A percentile compares a stretch with the other conserved stretches of the same genome.
These are phyloP conservation scores for Kryptopterus vitreolus DNA, from an alignment of 2,797 vertebrate species.

Conservation along the genomic window DNA sequence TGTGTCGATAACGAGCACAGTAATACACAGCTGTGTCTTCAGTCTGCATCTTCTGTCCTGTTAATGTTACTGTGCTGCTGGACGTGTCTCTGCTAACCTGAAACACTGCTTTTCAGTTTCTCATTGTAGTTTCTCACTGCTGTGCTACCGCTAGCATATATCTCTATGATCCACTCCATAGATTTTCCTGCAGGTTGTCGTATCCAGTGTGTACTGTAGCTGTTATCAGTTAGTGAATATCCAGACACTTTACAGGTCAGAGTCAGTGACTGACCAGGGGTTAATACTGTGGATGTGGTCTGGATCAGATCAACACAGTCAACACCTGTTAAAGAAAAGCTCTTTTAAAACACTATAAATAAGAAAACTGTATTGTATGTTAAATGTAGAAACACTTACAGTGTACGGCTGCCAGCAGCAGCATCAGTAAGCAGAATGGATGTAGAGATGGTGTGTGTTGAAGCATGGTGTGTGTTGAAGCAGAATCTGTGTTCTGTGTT, in stretches of 20 bases:
- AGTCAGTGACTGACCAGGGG: neutral
- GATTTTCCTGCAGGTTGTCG: constrained; percentile 38
- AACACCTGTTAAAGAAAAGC: no score
- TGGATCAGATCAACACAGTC: no score
- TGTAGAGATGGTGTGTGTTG: no score
- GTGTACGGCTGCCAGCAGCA: no score
- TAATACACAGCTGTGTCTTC: neutral
- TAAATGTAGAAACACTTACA: no score
- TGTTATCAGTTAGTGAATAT: neutral
- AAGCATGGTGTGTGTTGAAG: no score
- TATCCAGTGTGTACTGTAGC: constrained; percentile 38
- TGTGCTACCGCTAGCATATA: neutral
- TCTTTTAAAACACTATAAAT: no score
- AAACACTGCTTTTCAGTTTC: neutral
- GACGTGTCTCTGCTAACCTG: neutral
- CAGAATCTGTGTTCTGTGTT: no score
- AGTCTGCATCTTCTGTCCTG: neutral
- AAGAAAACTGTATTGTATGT: no score
- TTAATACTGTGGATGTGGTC: no score
- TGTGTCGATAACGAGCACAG: neutral
- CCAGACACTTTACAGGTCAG: constrained; percentile 1
- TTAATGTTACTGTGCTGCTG: neutral
- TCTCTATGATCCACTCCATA: constrained; percentile 37
- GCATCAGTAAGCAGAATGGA: no score
- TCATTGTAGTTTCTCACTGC: neutral